A percentile compares a stretch with the other conserved stretches of the same genome.
Evolutionary conservation across 2,888 invertebrate genomes (phyloP).

Genomic region (Deilephila elpenor): DNA sequence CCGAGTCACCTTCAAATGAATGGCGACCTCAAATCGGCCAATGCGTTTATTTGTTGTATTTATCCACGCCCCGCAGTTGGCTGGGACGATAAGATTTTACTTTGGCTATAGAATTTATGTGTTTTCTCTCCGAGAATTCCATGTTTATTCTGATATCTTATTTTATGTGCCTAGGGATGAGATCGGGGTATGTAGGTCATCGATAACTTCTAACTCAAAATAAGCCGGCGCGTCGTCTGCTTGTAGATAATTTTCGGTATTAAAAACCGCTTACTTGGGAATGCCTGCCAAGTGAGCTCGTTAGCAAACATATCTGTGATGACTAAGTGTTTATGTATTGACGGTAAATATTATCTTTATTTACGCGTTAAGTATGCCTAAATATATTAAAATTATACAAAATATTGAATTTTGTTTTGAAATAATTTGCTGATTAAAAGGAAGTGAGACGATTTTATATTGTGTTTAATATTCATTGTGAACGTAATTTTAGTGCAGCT

Average conservation of each 20-base stretch:
- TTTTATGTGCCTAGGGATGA: slow-evolving; percentile 18
- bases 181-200: slow-evolving; percentile 2
- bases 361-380: too few species aligned
- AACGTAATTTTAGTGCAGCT: too few species aligned
- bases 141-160: slow-evolving; percentile 26
- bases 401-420: too few species aligned
- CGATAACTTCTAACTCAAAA: slow-evolving; percentile 9
- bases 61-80: neutral
- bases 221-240: neutral
- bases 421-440: too few species aligned
- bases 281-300: slow-evolving; percentile 22
- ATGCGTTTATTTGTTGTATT: slow-evolving; percentile 25
- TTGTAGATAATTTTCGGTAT: neutral
- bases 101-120: slow-evolving; percentile 17
- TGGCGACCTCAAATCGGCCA: slow-evolving; percentile 36
- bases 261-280: slow-evolving; percentile 11
- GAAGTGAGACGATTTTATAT: too few species aligned
- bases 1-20: slow-evolving; percentile 40
- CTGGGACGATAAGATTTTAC: slow-evolving; percentile 12
- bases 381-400: too few species aligned
- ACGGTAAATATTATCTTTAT: neutral
- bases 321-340: slow-evolving; percentile 31
- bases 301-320: slow-evolving; percentile 6
- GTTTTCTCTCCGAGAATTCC: slow-evolving; percentile 5
- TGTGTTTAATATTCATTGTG: too few species aligned